Conservation (phyloP, 2,113 vertebrate species). For the Jacana jacana region DNA sequence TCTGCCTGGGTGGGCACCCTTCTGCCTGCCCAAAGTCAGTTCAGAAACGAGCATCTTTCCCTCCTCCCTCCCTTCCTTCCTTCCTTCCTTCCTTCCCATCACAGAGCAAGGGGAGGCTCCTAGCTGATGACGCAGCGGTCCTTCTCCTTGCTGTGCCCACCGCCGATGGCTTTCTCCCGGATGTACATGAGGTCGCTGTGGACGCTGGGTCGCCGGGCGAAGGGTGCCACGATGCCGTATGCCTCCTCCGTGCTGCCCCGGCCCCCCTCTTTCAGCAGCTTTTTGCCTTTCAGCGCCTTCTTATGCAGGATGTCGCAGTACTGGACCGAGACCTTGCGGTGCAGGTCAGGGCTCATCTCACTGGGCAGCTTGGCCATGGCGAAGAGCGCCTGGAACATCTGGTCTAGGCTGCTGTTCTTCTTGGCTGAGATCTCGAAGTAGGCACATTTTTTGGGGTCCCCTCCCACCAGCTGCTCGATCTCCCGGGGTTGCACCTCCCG, state of each 20-base stretch:
- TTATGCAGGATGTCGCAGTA: constrained; percentile 91
- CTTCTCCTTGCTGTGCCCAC: constrained; percentile 87
- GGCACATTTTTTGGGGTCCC: constrained; percentile 86
- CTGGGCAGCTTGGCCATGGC: constrained; percentile 92
- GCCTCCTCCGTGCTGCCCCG: constrained; percentile 78
- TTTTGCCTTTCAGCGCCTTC: constrained; percentile 85
- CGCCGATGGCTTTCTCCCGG: constrained; percentile 88
- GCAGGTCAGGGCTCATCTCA: constrained; percentile 97
- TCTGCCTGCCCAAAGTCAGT: neutral
- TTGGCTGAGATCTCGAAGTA: constrained; percentile 98
- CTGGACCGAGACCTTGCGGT: constrained; percentile 93
- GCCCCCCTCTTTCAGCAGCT: constrained; percentile 81
- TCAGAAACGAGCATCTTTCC: neutral
- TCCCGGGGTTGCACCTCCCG: constrained; percentile 86
- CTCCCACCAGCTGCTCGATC: constrained; percentile 87
- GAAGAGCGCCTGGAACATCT: constrained; percentile 95
- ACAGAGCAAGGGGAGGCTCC: neutral
- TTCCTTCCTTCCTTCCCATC: neutral
- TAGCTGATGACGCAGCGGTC: constrained; percentile 94
- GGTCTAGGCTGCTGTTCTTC: constrained; percentile 92
- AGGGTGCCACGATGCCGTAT: constrained; percentile 91
- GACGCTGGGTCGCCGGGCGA: constrained; percentile 92
- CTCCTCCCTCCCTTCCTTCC: neutral
- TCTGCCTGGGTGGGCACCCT: neutral
- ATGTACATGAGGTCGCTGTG: constrained; percentile 99